Evolutionary conservation across 2,797 vertebrate species (phyloP).

Genomic region (Parauchenoglanis punctatus): DNA sequence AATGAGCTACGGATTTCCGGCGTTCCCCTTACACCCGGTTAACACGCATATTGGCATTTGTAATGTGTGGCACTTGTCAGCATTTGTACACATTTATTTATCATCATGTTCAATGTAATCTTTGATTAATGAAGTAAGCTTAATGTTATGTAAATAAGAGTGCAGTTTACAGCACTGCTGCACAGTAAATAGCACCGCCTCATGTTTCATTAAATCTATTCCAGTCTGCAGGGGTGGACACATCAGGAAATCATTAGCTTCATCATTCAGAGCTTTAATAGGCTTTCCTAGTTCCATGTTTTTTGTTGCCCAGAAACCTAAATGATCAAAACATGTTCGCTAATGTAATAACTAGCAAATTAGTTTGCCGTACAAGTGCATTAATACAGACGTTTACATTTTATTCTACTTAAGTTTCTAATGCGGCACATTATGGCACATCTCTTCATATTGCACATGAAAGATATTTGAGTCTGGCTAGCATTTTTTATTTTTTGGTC

Average conservation of each 20-base stretch:
- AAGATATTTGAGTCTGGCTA: not conserved
- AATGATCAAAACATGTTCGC: not conserved
- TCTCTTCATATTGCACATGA: not conserved
- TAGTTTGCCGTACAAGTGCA: not conserved
- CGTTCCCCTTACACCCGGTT: not conserved
- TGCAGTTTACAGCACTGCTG: not conserved
- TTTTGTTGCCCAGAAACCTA: not conserved
- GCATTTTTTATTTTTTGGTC: not conserved
- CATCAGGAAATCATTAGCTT: not conserved
- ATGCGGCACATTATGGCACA: not conserved
- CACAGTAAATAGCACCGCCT: not conserved
- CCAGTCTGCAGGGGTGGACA: not conserved
- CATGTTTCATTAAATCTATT: not conserved
- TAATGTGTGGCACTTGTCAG: slow-evolving; percentile 1
- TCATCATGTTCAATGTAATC: not conserved
- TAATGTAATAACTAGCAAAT: not conserved
- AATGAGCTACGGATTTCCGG: not conserved
- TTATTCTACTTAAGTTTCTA: not conserved
- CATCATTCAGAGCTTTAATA: not conserved
- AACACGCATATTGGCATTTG: not conserved
- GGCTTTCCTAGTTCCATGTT: not conserved
- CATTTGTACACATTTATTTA: slow-evolving; percentile 15
- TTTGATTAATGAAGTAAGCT: slow-evolving; percentile 22
- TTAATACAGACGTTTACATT: not conserved
- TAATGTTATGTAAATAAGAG: not conserved